These are phyloP conservation scores for Helostoma temminkii DNA, from an alignment of 2,797 vertebrate species.

Conservation along the genomic window DNA sequence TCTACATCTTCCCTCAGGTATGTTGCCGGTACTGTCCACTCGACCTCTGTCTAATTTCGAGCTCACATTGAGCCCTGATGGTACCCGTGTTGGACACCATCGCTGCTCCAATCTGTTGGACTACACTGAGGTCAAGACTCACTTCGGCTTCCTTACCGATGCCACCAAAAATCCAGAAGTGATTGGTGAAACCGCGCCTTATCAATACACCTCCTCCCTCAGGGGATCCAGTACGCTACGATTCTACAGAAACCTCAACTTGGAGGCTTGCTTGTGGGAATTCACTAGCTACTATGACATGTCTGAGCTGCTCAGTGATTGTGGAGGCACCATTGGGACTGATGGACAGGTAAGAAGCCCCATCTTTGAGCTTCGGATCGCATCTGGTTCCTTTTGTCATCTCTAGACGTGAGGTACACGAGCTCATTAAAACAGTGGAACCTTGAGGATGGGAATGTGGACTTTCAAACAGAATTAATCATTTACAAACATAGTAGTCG, in stretches of 20 bases:
- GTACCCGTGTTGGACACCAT: conserved; percentile 93
- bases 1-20: conserved; percentile 80
- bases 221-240: conserved; percentile 88
- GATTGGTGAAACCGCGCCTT: conserved; percentile 91
- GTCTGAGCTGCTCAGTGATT: conserved; percentile 95
- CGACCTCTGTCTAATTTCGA: conserved; percentile 94
- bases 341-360: conserved; percentile 91
- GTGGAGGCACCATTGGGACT: conserved; percentile 93
- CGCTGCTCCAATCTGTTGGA: conserved; percentile 96
- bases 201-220: conserved; percentile 89
- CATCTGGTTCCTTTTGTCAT: conserved; percentile 84
- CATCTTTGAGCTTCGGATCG: conserved; percentile 85
- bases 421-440: conserved; percentile 24
- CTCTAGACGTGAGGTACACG: conserved; percentile 27
- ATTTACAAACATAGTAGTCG: conserved; percentile 48
- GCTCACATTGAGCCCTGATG: conserved; percentile 94
- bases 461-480: conserved; percentile 40
- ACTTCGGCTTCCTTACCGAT: conserved; percentile 91
- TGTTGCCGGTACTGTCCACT: conserved; percentile 94
- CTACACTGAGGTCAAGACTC: conserved; percentile 90
- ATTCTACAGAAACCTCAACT: conserved; percentile 93
- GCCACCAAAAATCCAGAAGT: conserved; percentile 87
- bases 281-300: conserved; percentile 95
- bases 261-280: conserved; percentile 96
- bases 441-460: conserved; percentile 45